These are phyloP conservation scores for Drosophila diplacantha DNA, from an alignment of 2,888 invertebrate genomes.

Conservation along the genomic window DNA sequence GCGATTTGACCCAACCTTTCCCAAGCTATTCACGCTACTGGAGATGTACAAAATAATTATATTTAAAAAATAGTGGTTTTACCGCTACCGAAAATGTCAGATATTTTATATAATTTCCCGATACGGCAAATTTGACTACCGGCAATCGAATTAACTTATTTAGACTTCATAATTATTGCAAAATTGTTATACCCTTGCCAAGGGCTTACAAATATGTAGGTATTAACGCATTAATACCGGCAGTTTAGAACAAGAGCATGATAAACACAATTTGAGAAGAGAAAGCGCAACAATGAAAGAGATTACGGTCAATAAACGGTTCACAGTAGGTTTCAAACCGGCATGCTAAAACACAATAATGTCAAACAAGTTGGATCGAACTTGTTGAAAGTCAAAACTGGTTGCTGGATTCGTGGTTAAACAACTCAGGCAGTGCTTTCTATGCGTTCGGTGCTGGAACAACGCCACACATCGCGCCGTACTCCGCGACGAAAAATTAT, in stretches of 20 bases:
- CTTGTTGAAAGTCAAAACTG: slow-evolving; percentile 20
- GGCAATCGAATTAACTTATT: not conserved
- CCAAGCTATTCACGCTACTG: not conserved
- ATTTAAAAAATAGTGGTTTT: not conserved
- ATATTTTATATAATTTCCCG: not conserved
- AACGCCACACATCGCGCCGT: not conserved
- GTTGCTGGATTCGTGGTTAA: slow-evolving; percentile 3
- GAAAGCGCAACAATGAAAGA: slow-evolving; percentile 17
- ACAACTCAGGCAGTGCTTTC: slow-evolving; percentile 55
- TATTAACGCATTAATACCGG: not conserved
- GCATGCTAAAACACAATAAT: slow-evolving; percentile 31
- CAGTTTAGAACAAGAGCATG: slow-evolving; percentile 15
- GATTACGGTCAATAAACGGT: slow-evolving; percentile 37
- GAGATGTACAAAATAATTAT: not conserved
- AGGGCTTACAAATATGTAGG: not conserved
- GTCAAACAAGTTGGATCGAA: slow-evolving; percentile 18
- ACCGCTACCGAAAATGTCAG: not conserved
- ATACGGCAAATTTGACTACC: not conserved
- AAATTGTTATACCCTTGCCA: not conserved
- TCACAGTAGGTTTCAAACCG: slow-evolving; percentile 7
- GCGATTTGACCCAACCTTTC: not conserved
- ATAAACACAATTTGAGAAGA: slow-evolving; percentile 3
- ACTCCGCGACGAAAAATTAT: not conserved
- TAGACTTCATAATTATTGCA: slow-evolving; percentile 3
- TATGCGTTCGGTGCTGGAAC: slow-evolving; percentile 52